A percentile compares a stretch with the other conserved stretches of the same genome.
phyloP scores from a whole-genome alignment of 2,113 vertebrate species.

The Daphoenositta chrysoptera region DNA sequence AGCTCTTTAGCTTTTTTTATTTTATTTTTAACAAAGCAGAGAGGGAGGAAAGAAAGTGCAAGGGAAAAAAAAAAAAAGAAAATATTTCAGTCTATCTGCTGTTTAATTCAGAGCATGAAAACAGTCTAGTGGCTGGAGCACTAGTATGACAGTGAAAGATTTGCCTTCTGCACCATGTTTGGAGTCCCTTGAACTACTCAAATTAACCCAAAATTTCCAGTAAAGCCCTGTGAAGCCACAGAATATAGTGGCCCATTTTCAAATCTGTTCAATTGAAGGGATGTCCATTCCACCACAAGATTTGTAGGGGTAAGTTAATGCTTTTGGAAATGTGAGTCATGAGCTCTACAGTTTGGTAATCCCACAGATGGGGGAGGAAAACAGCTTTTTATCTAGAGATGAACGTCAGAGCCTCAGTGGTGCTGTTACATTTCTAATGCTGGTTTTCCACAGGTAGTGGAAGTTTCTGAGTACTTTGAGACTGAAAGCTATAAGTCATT shows the following conservation, averaged over 20 bases:
- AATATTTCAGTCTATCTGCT: background rate
- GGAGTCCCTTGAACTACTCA: background rate
- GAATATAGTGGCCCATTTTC: background rate
- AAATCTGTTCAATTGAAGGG: background rate
- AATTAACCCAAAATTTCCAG: background rate
- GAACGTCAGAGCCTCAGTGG: background rate
- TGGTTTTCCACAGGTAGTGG: background rate
- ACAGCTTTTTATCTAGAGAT: background rate
- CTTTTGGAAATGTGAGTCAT: background rate
- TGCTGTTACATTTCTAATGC: background rate
- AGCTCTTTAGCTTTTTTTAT: background rate
- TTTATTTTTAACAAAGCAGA: constrained; percentile 17
- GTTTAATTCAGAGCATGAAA: background rate
- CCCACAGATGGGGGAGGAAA: background rate
- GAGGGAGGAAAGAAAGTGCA: background rate
- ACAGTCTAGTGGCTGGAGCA: background rate
- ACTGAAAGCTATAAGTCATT: background rate
- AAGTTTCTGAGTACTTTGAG: background rate
- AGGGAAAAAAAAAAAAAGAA: background rate
- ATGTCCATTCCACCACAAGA: background rate
- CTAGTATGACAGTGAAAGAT: background rate
- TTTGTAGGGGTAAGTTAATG: background rate
- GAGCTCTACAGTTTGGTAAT: background rate
- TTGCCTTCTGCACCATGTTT: background rate
- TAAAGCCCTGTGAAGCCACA: background rate